phyloP scores from a whole-genome alignment of 2,113 vertebrate genomes.

The Heteronetta atricapilla region DNA sequence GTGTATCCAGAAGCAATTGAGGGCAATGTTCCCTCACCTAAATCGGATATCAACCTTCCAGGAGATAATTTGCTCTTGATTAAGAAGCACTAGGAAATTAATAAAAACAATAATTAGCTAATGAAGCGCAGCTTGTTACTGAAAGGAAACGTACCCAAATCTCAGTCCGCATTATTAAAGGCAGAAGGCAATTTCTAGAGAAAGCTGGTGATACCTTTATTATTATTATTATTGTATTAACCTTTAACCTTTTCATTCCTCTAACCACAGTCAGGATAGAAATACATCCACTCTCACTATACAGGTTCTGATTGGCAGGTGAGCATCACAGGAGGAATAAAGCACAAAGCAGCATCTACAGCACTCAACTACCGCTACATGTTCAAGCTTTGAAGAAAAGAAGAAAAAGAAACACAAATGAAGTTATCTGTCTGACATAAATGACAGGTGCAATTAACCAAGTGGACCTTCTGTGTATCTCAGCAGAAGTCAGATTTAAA shows the following conservation, averaged over 20 bases:
- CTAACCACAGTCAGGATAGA: neutral
- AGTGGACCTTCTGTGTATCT: neutral
- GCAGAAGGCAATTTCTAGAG: neutral
- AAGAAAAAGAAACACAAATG: neutral
- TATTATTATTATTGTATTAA: neutral
- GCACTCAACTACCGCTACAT: neutral
- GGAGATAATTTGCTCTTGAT: constrained; percentile 43
- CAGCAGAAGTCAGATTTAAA: constrained; percentile 28
- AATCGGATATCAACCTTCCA: neutral
- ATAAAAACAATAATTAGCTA: constrained; percentile 53
- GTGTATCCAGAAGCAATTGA: neutral
- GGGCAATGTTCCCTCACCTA: neutral
- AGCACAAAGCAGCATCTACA: neutral
- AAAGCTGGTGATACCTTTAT: neutral
- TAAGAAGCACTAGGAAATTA: constrained; percentile 41
- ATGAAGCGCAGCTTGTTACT: neutral
- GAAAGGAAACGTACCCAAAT: neutral
- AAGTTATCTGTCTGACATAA: neutral
- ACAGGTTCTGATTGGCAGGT: neutral
- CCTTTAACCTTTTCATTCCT: neutral
- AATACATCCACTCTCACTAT: neutral
- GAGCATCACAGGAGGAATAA: neutral
- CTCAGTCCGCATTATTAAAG: neutral
- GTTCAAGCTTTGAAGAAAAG: neutral
- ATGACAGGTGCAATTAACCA: constrained; percentile 29